Conservation (phyloP, 1,140 invertebrate genomes). For the Melanaphis sacchari region DNA sequence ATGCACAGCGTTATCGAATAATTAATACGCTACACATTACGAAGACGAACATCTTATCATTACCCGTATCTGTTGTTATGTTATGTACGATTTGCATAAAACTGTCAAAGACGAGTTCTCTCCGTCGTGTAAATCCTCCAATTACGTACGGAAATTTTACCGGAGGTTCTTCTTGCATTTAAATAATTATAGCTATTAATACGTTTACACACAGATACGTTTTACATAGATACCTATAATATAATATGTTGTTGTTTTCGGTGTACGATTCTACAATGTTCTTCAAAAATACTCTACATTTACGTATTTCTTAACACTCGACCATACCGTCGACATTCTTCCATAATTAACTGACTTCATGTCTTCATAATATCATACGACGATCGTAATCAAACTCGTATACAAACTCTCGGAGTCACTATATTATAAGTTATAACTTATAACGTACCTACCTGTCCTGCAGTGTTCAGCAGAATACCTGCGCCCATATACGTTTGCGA, state of each 20-base stretch:
- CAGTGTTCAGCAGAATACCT: background rate
- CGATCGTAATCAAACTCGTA: background rate
- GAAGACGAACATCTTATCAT: conserved; percentile 15
- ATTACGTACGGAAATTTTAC: background rate
- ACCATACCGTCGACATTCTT: background rate
- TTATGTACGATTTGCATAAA: conserved; percentile 27
- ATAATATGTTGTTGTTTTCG: background rate
- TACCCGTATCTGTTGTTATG: background rate
- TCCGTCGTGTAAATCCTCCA: background rate
- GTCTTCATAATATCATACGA: background rate
- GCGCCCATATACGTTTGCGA: too few species aligned
- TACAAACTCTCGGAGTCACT: background rate
- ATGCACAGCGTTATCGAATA: background rate
- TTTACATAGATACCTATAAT: background rate
- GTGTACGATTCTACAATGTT: background rate
- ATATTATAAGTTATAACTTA: too few species aligned
- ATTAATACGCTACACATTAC: background rate
- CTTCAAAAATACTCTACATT: background rate
- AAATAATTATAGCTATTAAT: conserved; percentile 1
- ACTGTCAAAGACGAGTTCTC: conserved; percentile 36
- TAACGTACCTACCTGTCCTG: background rate
- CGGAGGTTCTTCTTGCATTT: conserved; percentile 1
- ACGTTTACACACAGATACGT: background rate
- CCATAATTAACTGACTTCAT: background rate
- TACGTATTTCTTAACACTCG: background rate